These are phyloP conservation scores for Sturnus vulgaris DNA, from an alignment of 2,113 vertebrate species.

Conservation along the genomic window DNA sequence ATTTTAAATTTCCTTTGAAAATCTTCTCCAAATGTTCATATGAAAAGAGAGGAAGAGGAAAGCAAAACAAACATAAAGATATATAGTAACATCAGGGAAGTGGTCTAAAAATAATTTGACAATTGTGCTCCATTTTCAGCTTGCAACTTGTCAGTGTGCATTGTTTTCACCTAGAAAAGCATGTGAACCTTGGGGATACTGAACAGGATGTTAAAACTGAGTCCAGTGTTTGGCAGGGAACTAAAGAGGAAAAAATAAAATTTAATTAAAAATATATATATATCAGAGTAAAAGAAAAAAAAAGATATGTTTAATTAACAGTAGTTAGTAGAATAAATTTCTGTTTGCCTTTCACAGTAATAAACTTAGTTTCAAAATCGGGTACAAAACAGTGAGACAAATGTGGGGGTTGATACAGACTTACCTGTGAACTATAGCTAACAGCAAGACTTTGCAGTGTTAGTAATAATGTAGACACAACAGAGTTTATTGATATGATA, in stretches of 20 bases:
- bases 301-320: background rate
- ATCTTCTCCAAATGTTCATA: background rate
- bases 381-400: background rate
- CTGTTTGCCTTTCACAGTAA: background rate
- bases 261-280: background rate
- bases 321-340: background rate
- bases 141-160: background rate
- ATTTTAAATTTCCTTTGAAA: background rate
- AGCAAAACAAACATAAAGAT: background rate
- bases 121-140: background rate
- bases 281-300: background rate
- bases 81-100: background rate
- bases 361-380: background rate
- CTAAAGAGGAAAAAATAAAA: rapidly evolving
- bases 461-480: background rate
- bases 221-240: background rate
- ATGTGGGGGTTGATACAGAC: background rate
- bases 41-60: background rate
- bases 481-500: background rate
- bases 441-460: background rate
- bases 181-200: background rate
- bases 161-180: background rate
- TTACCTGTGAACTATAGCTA: background rate
- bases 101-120: background rate
- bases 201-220: background rate